Evolutionary conservation across 2,113 vertebrate genomes (phyloP), one percentile per base, ranked within the genome.

Genomic region (Tragelaphus scriptus): DNA sequence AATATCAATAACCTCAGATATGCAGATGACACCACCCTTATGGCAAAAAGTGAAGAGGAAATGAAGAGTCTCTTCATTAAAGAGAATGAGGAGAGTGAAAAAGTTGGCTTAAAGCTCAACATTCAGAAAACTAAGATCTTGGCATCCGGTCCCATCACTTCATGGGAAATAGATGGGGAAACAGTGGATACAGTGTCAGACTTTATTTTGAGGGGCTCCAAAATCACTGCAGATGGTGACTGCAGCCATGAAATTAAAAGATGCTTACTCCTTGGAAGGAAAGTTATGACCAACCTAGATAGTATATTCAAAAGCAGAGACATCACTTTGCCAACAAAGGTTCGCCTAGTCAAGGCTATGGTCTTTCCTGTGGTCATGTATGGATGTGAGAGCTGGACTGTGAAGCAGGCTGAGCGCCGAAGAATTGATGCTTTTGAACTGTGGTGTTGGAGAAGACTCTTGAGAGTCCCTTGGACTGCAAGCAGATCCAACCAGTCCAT

Each of bases 191-290:
- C 30, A n/a, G 15, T n/a, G 30, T 16, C 63, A 17, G 8, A 65
- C 3, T 65, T 65, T n/a, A 32, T 17, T 65, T n/a, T 9, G 4
- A 0, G 0, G 63, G 61, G 7, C 1, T 19, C 7, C 16, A 68
- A n/a, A 68, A 68, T n/a, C 63, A 68, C 63, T 19, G 16, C 16
- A n/a, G 63, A n/a, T 68, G 7, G 16, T n/a, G 32, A 68, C 1
- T n/a, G 63, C 2, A n/a, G 7, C 32, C 32, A 68, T n/a, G 63
- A 68, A 68, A n/a, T 68, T 68, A 68, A n/a, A 65, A 65, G 63
- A n/a, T 16, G 19, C 15, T 65, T 65, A 65, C 16, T n/a, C 32
- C 63, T n/a, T n/a, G 63, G 32, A 68, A 68, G 16, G 16, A n/a
- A n/a, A n/a, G 16, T 65, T 65, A 65, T 65, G 63, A 1, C 63